phyloP scores from a whole-genome alignment of 37 sponge, comb jelly and placozoan genomes.

The Lycopodina hypogea region DNA sequence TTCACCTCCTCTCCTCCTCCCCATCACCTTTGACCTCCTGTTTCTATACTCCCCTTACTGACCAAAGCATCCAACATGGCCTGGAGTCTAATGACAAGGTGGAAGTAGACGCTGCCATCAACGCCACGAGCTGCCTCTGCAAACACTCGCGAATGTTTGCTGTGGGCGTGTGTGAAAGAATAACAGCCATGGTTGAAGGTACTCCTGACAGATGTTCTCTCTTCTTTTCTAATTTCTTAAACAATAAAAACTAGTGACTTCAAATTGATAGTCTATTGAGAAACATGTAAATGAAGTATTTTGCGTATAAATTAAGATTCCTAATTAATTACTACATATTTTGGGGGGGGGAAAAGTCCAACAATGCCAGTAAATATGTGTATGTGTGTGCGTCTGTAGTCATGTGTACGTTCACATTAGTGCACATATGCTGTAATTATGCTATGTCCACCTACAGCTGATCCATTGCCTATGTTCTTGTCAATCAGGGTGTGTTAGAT shows the following conservation, averaged over 20 bases:
- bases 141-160: constrained; percentile 78
- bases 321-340: too few relatives aligned
- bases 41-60: not conserved
- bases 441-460: too few relatives aligned
- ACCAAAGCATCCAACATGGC: constrained; percentile 59
- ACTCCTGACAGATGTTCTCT: constrained; percentile 1
- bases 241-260: not conserved
- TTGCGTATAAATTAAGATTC: too few relatives aligned
- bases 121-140: constrained; percentile 73
- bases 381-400: too few relatives aligned
- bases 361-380: too few relatives aligned
- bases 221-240: not conserved
- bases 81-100: constrained; percentile 79
- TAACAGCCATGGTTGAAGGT: constrained; percentile 89
- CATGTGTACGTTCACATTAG: too few relatives aligned
- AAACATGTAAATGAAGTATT: too few relatives aligned
- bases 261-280: too few relatives aligned
- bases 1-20: not conserved
- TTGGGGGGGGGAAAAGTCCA: too few relatives aligned
- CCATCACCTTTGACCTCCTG: not conserved
- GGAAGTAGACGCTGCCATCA: constrained; percentile 87
- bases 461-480: too few relatives aligned
- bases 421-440: too few relatives aligned
- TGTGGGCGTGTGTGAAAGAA: constrained; percentile 75
- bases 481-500: too few relatives aligned